phyloP scores from a whole-genome alignment of 1,140 invertebrate species.

The Elymnias hypermnestra region DNA sequence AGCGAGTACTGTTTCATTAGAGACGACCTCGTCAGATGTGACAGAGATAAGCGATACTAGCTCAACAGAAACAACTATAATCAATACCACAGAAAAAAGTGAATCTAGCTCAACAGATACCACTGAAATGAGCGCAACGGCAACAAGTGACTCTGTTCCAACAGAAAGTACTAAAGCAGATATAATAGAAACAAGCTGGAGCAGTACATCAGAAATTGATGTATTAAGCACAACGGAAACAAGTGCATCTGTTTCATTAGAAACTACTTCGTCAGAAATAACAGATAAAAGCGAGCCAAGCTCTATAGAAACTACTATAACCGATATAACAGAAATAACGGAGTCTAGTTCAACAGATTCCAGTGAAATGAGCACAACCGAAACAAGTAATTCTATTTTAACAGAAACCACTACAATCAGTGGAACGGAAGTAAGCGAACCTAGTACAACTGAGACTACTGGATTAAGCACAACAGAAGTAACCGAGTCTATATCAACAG shows the following conservation, averaged over 20 bases:
- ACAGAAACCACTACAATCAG: not conserved
- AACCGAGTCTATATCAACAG: too few relatives aligned
- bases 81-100: constrained; percentile 16
- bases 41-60: constrained; percentile 8
- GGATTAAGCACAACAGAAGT: constrained; percentile 24
- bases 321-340: constrained; percentile 10
- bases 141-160: not conserved
- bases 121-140: constrained; percentile 6
- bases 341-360: too few relatives aligned
- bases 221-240: not conserved
- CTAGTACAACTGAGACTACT: constrained; percentile 14
- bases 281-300: constrained; percentile 2
- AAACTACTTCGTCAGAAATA: constrained; percentile 1
- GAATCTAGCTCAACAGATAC: constrained; percentile 9
- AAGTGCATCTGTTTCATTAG: constrained; percentile 1
- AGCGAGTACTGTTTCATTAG: too few relatives aligned
- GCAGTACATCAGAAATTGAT: constrained; percentile 11
- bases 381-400: too few relatives aligned
- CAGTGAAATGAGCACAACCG: too few relatives aligned
- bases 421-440: constrained; percentile 1
- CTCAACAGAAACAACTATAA: constrained; percentile 22
- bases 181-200: constrained; percentile 13
- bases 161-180: constrained; percentile 5
- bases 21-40: not conserved
- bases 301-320: constrained; percentile 1